Percentiles rank a stretch among this genome's conserved stretches.
phyloP scores from a whole-genome alignment of 2,888 invertebrate genomes.

The Eurytoma adleriae region DNA sequence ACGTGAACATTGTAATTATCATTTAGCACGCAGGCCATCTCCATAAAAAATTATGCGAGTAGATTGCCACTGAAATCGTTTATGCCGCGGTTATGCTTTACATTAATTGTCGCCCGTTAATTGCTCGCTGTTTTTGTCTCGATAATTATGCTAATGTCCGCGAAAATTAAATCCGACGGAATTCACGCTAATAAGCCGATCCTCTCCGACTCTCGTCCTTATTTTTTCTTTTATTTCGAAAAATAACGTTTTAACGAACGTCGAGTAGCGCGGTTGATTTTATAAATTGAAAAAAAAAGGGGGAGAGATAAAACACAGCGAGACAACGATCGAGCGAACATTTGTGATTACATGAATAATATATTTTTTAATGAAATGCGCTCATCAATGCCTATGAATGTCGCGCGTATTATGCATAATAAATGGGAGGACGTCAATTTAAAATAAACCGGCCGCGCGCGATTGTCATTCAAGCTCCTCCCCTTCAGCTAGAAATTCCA shows the following conservation, averaged over 20 bases:
- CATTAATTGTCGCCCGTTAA: neutral
- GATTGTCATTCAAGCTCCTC: slow-evolving; percentile 19
- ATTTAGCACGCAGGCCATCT: slow-evolving; percentile 29
- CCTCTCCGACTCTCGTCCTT: neutral
- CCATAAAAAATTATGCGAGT: slow-evolving; percentile 17
- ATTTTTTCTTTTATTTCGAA: neutral
- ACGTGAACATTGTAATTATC: slow-evolving; percentile 51
- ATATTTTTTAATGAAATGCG: slow-evolving; percentile 9
- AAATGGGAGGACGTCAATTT: slow-evolving; percentile 11
- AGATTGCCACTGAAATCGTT: neutral
- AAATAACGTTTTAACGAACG: neutral
- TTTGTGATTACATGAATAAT: neutral
- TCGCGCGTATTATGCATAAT: slow-evolving; percentile 27
- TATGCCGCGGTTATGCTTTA: neutral
- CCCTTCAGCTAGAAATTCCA: slow-evolving; percentile 25
- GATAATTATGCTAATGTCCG: too few species aligned
- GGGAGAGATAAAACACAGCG: neutral
- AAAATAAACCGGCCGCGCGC: slow-evolving; percentile 2
- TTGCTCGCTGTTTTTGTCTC: neutral
- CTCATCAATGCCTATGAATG: slow-evolving; percentile 24
- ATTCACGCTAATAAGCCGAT: neutral
- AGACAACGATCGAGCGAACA: neutral
- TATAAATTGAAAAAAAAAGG: neutral
- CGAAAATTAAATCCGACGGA: too few species aligned
- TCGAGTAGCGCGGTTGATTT: neutral